Percentiles rank a stretch among this genome's conserved stretches.
These are phyloP conservation scores for Conus betulinus DNA, from an alignment of 1,140 invertebrate species.

Conservation along the genomic window DNA sequence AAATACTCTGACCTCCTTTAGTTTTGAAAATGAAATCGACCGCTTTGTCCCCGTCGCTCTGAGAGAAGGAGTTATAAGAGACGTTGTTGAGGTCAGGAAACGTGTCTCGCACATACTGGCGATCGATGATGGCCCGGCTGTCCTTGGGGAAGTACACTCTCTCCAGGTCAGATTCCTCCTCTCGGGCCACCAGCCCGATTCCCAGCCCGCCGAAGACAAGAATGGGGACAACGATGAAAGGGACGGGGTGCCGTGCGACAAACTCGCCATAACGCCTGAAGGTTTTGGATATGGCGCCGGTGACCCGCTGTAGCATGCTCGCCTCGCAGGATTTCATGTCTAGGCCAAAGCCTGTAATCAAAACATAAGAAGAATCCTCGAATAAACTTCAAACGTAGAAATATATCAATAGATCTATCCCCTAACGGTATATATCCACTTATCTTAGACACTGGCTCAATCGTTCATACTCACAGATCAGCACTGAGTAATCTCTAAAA, in stretches of 20 bases:
- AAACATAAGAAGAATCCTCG: too few species aligned
- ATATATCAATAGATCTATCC: too few species aligned
- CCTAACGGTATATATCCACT: too few species aligned
- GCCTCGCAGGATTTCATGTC: neutral
- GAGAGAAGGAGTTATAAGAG: constrained; percentile 3
- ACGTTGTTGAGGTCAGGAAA: neutral
- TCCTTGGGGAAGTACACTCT: constrained; percentile 19
- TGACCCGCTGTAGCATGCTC: too few species aligned
- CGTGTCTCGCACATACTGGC: neutral
- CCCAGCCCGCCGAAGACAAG: constrained; percentile 26
- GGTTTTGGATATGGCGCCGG: too few species aligned
- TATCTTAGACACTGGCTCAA: too few species aligned
- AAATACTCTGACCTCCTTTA: neutral
- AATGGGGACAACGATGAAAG: constrained; percentile 30
- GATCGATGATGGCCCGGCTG: constrained; percentile 4
- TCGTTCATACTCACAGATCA: too few species aligned
- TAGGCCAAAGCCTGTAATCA: neutral
- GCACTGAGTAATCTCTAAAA: too few species aligned
- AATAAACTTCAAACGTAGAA: too few species aligned
- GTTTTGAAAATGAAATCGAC: neutral
- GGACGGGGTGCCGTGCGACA: constrained; percentile 12
- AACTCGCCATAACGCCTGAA: constrained; percentile 16
- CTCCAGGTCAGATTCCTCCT: constrained; percentile 13
- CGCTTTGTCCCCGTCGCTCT: neutral
- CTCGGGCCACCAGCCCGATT: neutral